These are phyloP conservation scores for Lycaon pictus DNA, from an alignment of 2,113 vertebrate species.

Conservation along the genomic window DNA sequence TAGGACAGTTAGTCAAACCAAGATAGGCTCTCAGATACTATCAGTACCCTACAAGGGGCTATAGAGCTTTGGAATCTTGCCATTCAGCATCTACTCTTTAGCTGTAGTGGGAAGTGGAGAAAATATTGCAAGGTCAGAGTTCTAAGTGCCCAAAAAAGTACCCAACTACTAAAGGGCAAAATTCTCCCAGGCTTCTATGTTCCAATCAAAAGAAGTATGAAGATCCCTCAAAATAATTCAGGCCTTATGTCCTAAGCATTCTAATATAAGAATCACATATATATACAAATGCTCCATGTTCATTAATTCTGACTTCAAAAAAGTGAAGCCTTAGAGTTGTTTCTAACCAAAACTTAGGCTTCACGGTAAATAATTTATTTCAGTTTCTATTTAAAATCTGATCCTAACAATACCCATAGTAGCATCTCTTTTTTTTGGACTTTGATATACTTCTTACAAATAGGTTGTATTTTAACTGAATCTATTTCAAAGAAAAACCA, in stretches of 20 bases:
- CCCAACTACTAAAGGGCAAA: not conserved
- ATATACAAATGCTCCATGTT: not conserved
- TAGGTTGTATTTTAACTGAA: not conserved
- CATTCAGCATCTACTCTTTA: not conserved
- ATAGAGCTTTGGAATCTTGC: not conserved
- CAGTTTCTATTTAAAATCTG: not conserved
- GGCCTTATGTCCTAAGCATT: not conserved
- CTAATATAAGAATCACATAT: not conserved
- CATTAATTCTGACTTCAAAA: not conserved
- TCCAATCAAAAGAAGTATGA: not conserved
- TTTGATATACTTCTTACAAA: not conserved
- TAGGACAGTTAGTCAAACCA: not conserved
- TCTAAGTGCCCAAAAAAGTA: not conserved
- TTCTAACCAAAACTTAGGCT: not conserved
- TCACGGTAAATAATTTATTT: not conserved
- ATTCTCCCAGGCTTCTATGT: not conserved
- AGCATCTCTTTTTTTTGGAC: not conserved
- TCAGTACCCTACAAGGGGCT: rapidly evolving
- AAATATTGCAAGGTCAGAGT: not conserved
- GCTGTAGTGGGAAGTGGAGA: not conserved
- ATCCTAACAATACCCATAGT: not conserved
- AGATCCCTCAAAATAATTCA: not conserved
- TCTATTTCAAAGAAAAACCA: not conserved
- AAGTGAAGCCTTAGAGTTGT: not conserved
- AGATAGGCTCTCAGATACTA: not conserved